Base-by-base conservation (phyloP, 2,113 vertebrate species). In the Gavia stellata region DNA sequence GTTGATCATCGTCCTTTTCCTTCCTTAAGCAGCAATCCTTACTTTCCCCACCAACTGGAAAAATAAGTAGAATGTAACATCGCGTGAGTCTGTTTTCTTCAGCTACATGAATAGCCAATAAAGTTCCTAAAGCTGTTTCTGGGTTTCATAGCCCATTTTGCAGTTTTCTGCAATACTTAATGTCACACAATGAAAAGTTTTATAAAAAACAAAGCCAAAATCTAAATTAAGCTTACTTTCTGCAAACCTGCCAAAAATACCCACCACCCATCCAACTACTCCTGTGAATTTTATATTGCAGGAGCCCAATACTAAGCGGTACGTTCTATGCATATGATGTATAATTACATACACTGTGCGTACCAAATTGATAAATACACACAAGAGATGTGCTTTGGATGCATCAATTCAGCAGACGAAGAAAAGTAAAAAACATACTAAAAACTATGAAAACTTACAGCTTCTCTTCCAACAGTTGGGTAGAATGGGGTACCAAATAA, bases 401-500 rank as follows among this genome's bases (percentile, higher is more conserved):
- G 12, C 18, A 65, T 14, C 36, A 79, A 52, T 65, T 86, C 74
- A 84, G 34, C n/a, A 5, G 65, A 79, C 2, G 14, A 52, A 81
- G 40, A 17, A 63, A 93, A 58, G 18, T 20, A 6, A 29, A 88
- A 88, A 53, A 21, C 7, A 44, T 10, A 63, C 25, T 71, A 65
- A 66, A 75, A 94, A 55, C 72, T 59, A 81, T 17, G 19, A 79
- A 63, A 87, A 98, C 98, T 96, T 98, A 99, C 99, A 98, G 98
- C 98, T 98, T 99, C 99, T 96, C 98, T 99, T 90, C 99, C 99
- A 42, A 97, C 98, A 83, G 98, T 73, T 42, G 99, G 99, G 97
- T 98, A 99, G 97, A 99, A 99, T 1, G 99, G 99, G 13, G 98
- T 99, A 74, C 99, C 99, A 93, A 99, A 99, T 90, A 99, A 94